Base-by-base conservation (phyloP, 2,888 invertebrate species). In the Sarcophaga subvicina region DNA sequence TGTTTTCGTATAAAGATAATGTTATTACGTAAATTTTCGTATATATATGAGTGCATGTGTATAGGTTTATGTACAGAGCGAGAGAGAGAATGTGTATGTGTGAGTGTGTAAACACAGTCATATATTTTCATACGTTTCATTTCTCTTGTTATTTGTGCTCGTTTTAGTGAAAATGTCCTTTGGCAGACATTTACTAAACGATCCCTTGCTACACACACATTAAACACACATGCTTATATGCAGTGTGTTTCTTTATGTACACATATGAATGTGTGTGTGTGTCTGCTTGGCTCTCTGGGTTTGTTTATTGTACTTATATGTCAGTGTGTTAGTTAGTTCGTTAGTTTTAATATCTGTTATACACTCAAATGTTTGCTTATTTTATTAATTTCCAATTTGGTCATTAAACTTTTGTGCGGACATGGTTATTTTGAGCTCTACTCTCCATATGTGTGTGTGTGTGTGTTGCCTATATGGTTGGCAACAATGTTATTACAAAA, bases 121-220 rank as follows among this genome's bases (percentile, higher is more conserved):
- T 54, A 54, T 54, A 54, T 71, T 88, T 80, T 59, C 66, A 89
- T 89, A 89, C 89, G 72, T 77, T 81, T 90, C 90, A 90, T 90
- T 91, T 90, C 90, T 91, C 72, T 64, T 60, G 25, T 79, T 83
- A 84, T 70, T 83, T 82, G 75, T 27, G 75, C 25, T 54, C 63
- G 79, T 79, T 73, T 54, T 76, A 69, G 63, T 72, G 62, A 80
- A 80, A 86, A 83, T 86, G 83, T 79, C 86, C 86, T 86, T 76
- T 82, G 79, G 82, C 86, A 76, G 63, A 72, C 66, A 80, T 86
- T 54, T 76, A 86, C 63, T 82, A 86, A 86, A 79, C 71, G 79
- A 71, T 86, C 78, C 82, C 86, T 64, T 37, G 60, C 66, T 47
- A 3, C 22, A 22, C 25, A 72, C 66, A 80, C n/a, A 54, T 1